Evolutionary conservation across 2,888 invertebrate species (phyloP).

Genomic region (Cephus pulcher): DNA sequence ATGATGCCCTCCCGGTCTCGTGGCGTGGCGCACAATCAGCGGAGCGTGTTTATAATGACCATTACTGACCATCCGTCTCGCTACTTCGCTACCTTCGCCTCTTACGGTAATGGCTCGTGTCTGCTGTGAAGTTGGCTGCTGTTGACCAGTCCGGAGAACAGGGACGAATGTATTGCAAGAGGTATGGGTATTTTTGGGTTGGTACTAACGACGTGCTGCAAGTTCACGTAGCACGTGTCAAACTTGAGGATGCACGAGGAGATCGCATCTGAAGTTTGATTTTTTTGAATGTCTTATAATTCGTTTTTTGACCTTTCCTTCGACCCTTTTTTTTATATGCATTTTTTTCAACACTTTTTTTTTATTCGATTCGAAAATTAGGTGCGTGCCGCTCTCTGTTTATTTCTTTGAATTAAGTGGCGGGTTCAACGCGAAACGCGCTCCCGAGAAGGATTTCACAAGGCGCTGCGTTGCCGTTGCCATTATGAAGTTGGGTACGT

Average conservation of each 20-base stretch:
- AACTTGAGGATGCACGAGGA: too few relatives aligned
- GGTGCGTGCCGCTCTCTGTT: too few relatives aligned
- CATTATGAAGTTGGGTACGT: slow-evolving; percentile 43
- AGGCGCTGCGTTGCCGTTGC: slow-evolving; percentile 31
- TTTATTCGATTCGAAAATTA: too few relatives aligned
- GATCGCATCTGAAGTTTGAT: too few relatives aligned
- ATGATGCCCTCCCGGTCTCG: slow-evolving; percentile 63
- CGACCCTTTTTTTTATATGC: too few relatives aligned
- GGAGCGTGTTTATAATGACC: slow-evolving; percentile 66
- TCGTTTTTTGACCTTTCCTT: too few relatives aligned
- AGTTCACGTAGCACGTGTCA: too few relatives aligned
- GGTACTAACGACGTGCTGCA: too few relatives aligned
- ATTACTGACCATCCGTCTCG: slow-evolving; percentile 61
- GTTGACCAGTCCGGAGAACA: neutral
- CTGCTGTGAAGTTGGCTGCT: slow-evolving; percentile 44
- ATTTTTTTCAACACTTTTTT: too few relatives aligned
- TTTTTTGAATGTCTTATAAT: too few relatives aligned
- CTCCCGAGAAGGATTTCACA: slow-evolving; percentile 5
- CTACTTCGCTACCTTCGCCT: slow-evolving; percentile 54
- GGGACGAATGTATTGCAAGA: neutral
- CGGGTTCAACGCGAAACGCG: slow-evolving; percentile 1
- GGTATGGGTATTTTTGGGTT: neutral
- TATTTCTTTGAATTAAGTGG: too few relatives aligned
- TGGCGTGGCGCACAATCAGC: slow-evolving; percentile 62
- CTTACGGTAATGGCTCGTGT: slow-evolving; percentile 62